phyloP scores from a whole-genome alignment of 2,797 vertebrate species.

The Pyrocephalus nanus region DNA sequence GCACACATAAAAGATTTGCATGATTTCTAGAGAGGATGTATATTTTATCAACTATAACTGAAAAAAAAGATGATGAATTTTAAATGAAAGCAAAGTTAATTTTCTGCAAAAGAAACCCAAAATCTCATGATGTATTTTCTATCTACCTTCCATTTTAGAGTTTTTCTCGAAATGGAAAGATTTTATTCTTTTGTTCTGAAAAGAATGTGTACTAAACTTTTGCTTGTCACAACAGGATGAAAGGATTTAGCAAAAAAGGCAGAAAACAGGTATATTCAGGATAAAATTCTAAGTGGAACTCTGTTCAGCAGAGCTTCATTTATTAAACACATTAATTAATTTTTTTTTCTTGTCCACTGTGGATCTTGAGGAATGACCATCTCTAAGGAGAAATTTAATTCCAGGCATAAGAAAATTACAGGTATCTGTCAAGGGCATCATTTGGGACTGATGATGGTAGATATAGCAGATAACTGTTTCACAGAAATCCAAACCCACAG shows the following conservation, averaged over 20 bases:
- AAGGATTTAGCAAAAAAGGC: background rate
- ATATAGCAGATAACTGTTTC: background rate
- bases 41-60: slow-evolving; percentile 57
- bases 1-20: slow-evolving; percentile 1
- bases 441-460: background rate
- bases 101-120: background rate
- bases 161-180: background rate
- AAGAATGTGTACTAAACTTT: background rate
- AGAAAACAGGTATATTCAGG: background rate
- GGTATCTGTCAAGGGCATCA: background rate
- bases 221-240: background rate
- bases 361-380: background rate
- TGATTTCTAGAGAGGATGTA: slow-evolving; percentile 42
- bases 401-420: background rate
- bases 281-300: background rate
- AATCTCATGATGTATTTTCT: background rate
- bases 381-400: background rate
- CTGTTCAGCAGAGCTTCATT: background rate
- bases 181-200: background rate
- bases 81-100: slow-evolving; percentile 7
- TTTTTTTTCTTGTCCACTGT: background rate
- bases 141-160: background rate
- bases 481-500: background rate
- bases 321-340: background rate
- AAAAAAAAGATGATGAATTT: slow-evolving; percentile 20